Base-by-base conservation (phyloP, 2,113 vertebrate species). In the Xiphophorus maculatus region DNA sequence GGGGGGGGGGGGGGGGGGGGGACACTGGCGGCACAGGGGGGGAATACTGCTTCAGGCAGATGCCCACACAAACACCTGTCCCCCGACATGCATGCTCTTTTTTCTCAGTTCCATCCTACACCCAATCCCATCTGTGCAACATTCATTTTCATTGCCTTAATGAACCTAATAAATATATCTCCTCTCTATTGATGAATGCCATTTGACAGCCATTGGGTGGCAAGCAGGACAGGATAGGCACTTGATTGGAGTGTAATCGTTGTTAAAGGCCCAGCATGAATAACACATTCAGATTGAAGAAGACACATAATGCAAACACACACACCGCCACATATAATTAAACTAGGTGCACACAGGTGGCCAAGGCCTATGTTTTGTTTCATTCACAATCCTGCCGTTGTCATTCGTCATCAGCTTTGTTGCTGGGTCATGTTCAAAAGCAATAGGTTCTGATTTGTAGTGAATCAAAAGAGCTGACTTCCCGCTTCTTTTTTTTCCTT, bases 141-240 rank as follows among this genome's bases (percentile, higher is more conserved):
- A 85, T 90, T 93, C 83, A 83, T 91, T 92, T 91, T 91, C 90
- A 89, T 91, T 86, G 87, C 80, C 76, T 80, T 93, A 94, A 93
- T 93, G 92, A 93, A 91, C 87, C 89, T 91, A 90, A 94, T 92
- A 92, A 91, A 93, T 85, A 89, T 83, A 87, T 89, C 87, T 87
- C 83, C 73, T 75, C 81, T 81, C 79, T 80, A 83, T 77, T 93
- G 92, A 93, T 90, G 86, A 92, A 93, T 89, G 84, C 80, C 80
- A 74, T 88, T 86, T 85, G 91, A 93, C 90, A 90, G 88, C 82
- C 80, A 76, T 76, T 82, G 90, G 91, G 90, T 84, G 83, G 87
- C 84, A 71, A 48, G 87, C 76, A 84, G 75, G 76, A 90, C 84
- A 85, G 83, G 88, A 83, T 82, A 76, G 82, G 86, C 69, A 70